A percentile compares a stretch with the other conserved stretches of the same genome.
These are phyloP conservation scores for Xylophagus ater DNA, from an alignment of 2,888 invertebrate genomes.

Conservation along the genomic window DNA sequence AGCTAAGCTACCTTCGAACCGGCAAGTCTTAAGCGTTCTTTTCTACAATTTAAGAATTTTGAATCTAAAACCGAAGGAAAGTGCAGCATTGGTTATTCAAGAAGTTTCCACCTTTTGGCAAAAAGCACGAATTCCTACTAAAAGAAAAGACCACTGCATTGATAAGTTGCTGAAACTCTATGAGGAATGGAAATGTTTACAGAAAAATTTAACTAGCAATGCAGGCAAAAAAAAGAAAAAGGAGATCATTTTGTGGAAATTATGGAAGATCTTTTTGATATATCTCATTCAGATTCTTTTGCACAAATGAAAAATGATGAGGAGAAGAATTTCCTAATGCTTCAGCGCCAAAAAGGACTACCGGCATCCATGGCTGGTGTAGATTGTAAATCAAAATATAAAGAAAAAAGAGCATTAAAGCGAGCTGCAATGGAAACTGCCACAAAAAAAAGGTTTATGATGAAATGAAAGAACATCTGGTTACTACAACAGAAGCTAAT, in stretches of 20 bases:
- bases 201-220: conserved; percentile 2
- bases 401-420: too few relatives aligned
- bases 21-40: too few relatives aligned
- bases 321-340: background rate
- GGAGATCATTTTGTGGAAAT: background rate
- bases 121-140: conserved; percentile 2
- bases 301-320: conserved; percentile 1
- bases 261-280: conserved; percentile 1
- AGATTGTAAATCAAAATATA: too few relatives aligned
- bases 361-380: background rate
- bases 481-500: too few relatives aligned
- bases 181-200: conserved; percentile 2
- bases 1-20: background rate
- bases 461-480: too few relatives aligned
- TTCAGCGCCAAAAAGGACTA: background rate
- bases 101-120: background rate
- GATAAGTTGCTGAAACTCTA: conserved; percentile 1
- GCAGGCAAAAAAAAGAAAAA: conserved; percentile 4
- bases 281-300: conserved; percentile 1
- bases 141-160: too few relatives aligned
- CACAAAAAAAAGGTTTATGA: too few relatives aligned
- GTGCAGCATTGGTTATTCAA: background rate
- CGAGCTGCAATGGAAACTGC: too few relatives aligned
- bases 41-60: conserved; percentile 2
- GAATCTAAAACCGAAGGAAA: conserved; percentile 1